These are phyloP conservation scores for Solenopsis invicta DNA, from an alignment of 1,140 invertebrate species.

Conservation along the genomic window DNA sequence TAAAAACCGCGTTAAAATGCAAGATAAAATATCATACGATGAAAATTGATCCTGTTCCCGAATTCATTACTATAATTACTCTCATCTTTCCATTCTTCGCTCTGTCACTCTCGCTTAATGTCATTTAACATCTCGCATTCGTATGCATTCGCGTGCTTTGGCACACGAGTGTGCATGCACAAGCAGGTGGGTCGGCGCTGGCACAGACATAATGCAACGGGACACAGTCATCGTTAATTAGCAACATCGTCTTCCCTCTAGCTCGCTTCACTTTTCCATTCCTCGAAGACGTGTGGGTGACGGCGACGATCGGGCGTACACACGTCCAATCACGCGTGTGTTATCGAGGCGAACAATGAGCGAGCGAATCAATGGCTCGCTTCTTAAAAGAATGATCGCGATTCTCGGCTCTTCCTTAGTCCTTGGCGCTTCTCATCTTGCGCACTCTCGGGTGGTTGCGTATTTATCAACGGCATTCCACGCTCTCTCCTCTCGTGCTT, in stretches of 20 bases:
- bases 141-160: constrained; percentile 69
- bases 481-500: constrained; percentile 5
- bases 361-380: constrained; percentile 78
- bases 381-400: constrained; percentile 74
- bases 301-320: constrained; percentile 59
- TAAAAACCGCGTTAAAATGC: background rate
- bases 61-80: constrained; percentile 23
- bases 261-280: background rate
- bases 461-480: constrained; percentile 59
- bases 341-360: constrained; percentile 73
- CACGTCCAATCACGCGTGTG: constrained; percentile 63
- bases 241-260: constrained; percentile 67
- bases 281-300: constrained; percentile 78
- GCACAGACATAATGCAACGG: constrained; percentile 78
- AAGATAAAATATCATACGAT: background rate
- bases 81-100: background rate
- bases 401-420: constrained; percentile 23
- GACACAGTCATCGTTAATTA: constrained; percentile 83
- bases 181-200: constrained; percentile 80
- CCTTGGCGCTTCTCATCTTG: background rate
- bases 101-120: constrained; percentile 27
- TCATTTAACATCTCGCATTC: constrained; percentile 22
- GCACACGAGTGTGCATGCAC: constrained; percentile 52
- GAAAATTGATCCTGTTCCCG: constrained; percentile 19
- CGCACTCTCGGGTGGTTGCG: constrained; percentile 23